Evolutionary conservation across 2,797 vertebrate genomes (phyloP).

Genomic region (Pseudotriccus pelzelni): DNA sequence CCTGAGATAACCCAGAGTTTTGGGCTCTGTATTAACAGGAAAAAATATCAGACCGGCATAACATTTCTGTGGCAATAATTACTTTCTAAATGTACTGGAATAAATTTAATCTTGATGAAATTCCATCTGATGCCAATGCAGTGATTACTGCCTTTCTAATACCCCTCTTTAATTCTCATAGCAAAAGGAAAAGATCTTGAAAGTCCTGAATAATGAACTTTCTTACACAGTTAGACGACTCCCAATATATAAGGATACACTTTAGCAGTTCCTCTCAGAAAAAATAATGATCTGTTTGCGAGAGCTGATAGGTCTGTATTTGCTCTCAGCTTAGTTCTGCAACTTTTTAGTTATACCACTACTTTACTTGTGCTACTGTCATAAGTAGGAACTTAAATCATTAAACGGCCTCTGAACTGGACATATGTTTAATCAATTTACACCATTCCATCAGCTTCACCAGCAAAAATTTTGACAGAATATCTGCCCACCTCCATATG

Average conservation of each 20-base stretch:
- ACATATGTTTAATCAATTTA: background rate
- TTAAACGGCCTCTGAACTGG: background rate
- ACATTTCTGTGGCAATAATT: slow-evolving; percentile 17
- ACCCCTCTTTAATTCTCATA: background rate
- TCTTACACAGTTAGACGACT: background rate
- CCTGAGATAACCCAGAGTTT: background rate
- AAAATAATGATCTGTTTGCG: background rate
- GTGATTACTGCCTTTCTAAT: background rate
- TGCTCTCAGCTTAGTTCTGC: background rate
- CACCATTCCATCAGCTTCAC: background rate
- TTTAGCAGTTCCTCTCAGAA: background rate
- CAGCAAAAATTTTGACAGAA: background rate
- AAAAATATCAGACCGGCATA: slow-evolving; percentile 1
- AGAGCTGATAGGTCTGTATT: background rate
- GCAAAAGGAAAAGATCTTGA: background rate
- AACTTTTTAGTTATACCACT: background rate
- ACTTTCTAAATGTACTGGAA: slow-evolving; percentile 35
- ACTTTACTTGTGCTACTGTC: background rate
- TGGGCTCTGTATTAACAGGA: background rate
- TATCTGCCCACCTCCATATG: background rate
- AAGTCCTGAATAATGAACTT: slow-evolving; percentile 23
- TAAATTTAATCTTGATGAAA: slow-evolving; percentile 34
- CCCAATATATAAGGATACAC: background rate
- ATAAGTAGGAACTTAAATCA: background rate
- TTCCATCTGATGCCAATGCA: background rate